Base-by-base conservation (phyloP, 2,797 vertebrate species). In the Ceyx erithaca region DNA sequence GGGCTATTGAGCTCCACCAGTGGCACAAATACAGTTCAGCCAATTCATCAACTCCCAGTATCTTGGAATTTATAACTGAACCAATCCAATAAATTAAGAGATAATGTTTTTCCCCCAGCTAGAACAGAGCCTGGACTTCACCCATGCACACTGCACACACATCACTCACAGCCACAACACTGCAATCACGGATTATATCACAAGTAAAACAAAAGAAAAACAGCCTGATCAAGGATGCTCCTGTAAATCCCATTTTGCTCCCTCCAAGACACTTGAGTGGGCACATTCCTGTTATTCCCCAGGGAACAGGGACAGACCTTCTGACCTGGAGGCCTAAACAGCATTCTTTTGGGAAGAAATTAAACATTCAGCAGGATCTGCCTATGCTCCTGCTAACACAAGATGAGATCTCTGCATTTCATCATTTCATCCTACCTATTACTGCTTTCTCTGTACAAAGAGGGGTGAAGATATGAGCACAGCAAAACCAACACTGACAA, bases 141-240 rank as follows among this genome's bases (percentile, higher is more conserved):
- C 16, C 45, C n/a, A 1, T 0, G 2, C 3, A 3, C 5, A 10
- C 28, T 61, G 28, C 25, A 3, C 45, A 12, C 2, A 12, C 1
- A 83, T 3, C 31, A 2, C 6, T 16, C 48, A 3, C 1, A 83
- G 33, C 46, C 28, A 7, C 1, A 1, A 28, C 20, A 2, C 33
- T 18, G 16, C 57, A 4, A 2, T 12, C 45, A 16, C 22, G 54
- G 58, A 2, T 2, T 6, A 7, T 14, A 26, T 4, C 14, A 4
- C 54, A 21, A 35, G 40, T 4, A 15, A 41, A 63, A 7, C 12
- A 20, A 8, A 8, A 49, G 35, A 7, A 6, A 25, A 76, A 41
- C 28, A 35, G 40, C 67, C 61, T 23, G 23, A 6, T 4, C 5
- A 11, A 52, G 20, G 33, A 16, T 9, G 7, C 21, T 45, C 7